Base-by-base conservation (phyloP, 2,113 vertebrate genomes). In the Carassius carassius region DNA sequence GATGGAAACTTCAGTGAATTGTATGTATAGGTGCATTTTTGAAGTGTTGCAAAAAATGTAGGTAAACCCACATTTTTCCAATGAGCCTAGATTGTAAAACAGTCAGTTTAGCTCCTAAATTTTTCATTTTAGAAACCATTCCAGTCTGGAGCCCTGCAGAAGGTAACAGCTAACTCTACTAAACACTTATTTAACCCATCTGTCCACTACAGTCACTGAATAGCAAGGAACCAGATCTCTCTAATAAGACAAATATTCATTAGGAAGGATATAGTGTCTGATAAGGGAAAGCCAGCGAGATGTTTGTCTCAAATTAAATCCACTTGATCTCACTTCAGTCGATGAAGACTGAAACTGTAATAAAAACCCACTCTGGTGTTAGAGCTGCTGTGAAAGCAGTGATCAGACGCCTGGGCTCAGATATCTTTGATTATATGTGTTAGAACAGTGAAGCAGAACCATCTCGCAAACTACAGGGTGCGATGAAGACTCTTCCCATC, bases 391-490 rank as follows among this genome's bases (percentile, higher is more conserved):
- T 60, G 76, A 77, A 77, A 41, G 47, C 21, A 65, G 56, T 49
- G 67, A 73, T 73, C 67, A 80, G 29, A 80, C 58, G 23, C 32
- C 16, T 29, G 49, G 56, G 47, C 82, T 60, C 51, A 65, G 37
- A 60, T 83, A 56, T 21, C 17, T 37, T 47, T 84, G 81, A 86
- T 79, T 73, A 83, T 51, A 56, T 51, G 69, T 63, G 51, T 69
- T 76, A 41, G 29, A 54, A 16, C 19, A 79, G 35, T 67, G 9
- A 51, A 37, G 72, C 10, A 65, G 67, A 79, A 81, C 1, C 41
- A 67, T 51, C 44, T 81, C 25, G 51, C 82, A 81, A 74, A 85
- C 56, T 74, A 69, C 77, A 62, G 84, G 84, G 37, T 85, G 78
- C 19, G 41, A 58, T 73, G 54, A 62, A 51, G 67, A n/a, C 51